Base-by-base conservation (phyloP, 2,113 vertebrate species). In the Equus przewalskii region DNA sequence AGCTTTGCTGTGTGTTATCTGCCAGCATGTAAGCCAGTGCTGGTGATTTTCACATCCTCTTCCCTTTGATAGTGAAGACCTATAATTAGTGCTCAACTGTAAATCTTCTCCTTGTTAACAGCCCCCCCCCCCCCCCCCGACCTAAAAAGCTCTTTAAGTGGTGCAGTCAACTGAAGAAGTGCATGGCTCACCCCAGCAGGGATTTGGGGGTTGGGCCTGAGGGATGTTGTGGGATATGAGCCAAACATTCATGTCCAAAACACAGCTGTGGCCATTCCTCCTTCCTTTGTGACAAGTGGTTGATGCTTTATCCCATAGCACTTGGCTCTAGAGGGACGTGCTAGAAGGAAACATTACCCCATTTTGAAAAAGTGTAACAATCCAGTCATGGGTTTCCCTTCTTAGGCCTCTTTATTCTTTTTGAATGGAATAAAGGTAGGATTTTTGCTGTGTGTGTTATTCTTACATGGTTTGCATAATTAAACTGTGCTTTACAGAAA, bases 41-140 rank as follows among this genome's bases (percentile, higher is more conserved):
- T 96, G 89, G 89, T 75, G 89, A 36, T 85, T 90, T 95, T 51
- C 36, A 21, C 41, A 26, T 97, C 89, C 72, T n/a, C 30, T 51
- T 86, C 28, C 30, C 46, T 81, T 97, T 44, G 54, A 95, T 92
- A 91, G 97, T 79, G 46, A 95, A 90, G 69, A 49, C 64, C 51
- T 90, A 60, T 36, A 95, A 73, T 95, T 97, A 95, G 70, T 24
- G 88, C 54, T 95, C 79, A 70, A 75, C 80, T 95, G 88, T 64
- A 96, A 81, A 84, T 69, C 82, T 54, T 65, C 49, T 96, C 28
- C 84, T 96, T 93, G 51, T 80, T 93, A 89, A 91, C 84, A 84
- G 89, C 64, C 33, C 30, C 36, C 36, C 36, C 36, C 36, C 36
- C 36, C 36, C 36, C 36, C 36, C 36, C 15, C 33, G n/a, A 73